Evolutionary conservation across 1,140 invertebrate genomes (phyloP).

Genomic region (Carposina sasakii): DNA sequence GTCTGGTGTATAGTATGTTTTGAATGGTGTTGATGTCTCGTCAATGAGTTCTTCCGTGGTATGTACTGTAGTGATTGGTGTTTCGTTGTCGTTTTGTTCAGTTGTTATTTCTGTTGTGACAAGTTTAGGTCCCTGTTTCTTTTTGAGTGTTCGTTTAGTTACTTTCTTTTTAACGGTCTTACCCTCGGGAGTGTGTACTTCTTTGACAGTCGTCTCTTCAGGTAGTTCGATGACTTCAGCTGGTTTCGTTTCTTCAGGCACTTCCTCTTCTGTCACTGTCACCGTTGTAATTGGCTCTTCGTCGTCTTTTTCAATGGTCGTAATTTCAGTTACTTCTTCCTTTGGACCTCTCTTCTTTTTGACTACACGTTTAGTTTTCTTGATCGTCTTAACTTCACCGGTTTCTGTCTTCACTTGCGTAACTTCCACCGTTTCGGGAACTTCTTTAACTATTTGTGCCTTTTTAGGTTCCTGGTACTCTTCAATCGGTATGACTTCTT

Average conservation of each 20-base stretch:
- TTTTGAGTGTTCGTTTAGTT: too few species aligned
- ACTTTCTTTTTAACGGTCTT: too few species aligned
- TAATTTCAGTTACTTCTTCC: slow-evolving; percentile 48
- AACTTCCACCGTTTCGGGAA: slow-evolving; percentile 53
- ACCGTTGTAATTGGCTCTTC: slow-evolving; percentile 21
- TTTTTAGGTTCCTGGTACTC: slow-evolving; percentile 42
- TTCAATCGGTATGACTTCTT: slow-evolving; percentile 9
- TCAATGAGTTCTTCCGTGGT: too few species aligned
- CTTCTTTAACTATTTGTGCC: slow-evolving; percentile 32
- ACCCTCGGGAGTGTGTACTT: too few species aligned
- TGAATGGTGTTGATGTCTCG: too few species aligned
- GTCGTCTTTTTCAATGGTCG: slow-evolving; percentile 37
- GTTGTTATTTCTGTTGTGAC: too few species aligned
- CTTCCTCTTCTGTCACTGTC: too few species aligned
- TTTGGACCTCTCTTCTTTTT: slow-evolving; percentile 45
- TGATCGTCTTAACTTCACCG: slow-evolving; percentile 31
- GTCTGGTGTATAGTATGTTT: too few species aligned
- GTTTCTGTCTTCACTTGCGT: too few species aligned
- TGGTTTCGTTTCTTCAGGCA: slow-evolving; percentile 14
- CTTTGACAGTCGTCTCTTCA: background rate
- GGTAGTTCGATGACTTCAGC: background rate
- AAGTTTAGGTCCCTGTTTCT: too few species aligned
- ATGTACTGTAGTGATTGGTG: too few species aligned
- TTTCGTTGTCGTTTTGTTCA: too few species aligned
- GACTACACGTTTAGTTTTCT: slow-evolving; percentile 42